Evolutionary conservation across 2,888 invertebrate genomes (phyloP).

Genomic region (Drosophila prostipennis): DNA sequence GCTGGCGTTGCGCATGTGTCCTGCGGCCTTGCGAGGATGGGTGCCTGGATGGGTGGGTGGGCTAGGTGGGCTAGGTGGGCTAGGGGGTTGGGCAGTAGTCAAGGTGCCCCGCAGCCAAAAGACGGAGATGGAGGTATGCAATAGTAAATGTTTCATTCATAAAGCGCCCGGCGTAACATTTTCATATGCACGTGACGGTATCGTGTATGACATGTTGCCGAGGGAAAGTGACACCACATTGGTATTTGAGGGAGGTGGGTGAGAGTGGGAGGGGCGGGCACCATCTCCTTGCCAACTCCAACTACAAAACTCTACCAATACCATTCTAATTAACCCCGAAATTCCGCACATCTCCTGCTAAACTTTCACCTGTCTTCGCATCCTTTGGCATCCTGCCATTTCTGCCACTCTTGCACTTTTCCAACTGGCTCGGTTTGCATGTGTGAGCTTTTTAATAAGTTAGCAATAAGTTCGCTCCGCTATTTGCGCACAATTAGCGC

Average conservation of each 20-base stretch:
- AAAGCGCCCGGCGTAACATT: slow-evolving; percentile 58
- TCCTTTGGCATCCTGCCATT: slow-evolving; percentile 34
- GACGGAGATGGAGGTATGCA: slow-evolving; percentile 40
- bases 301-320: slow-evolving; percentile 40
- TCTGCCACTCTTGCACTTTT: slow-evolving; percentile 60
- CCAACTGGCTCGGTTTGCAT: slow-evolving; percentile 36
- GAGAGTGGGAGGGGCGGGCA: background rate
- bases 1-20: slow-evolving; percentile 73
- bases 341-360: slow-evolving; percentile 24
- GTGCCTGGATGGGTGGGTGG: slow-evolving; percentile 7
- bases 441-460: slow-evolving; percentile 28
- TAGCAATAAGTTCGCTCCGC: slow-evolving; percentile 45
- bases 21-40: slow-evolving; percentile 51
- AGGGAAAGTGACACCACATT: slow-evolving; percentile 24
- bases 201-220: slow-evolving; percentile 6
- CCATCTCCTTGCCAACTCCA: slow-evolving; percentile 24
- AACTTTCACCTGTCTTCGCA: slow-evolving; percentile 35
- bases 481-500: slow-evolving; percentile 75
- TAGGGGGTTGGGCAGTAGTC: slow-evolving; percentile 41
- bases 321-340: slow-evolving; percentile 57
- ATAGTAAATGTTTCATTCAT: slow-evolving; percentile 71
- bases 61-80: too few relatives aligned
- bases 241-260: slow-evolving; percentile 6
- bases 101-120: slow-evolving; percentile 41
- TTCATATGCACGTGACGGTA: slow-evolving; percentile 55